Evolutionary conservation across 2,113 vertebrate genomes (phyloP).

Genomic region (Syngnathus typhle): DNA sequence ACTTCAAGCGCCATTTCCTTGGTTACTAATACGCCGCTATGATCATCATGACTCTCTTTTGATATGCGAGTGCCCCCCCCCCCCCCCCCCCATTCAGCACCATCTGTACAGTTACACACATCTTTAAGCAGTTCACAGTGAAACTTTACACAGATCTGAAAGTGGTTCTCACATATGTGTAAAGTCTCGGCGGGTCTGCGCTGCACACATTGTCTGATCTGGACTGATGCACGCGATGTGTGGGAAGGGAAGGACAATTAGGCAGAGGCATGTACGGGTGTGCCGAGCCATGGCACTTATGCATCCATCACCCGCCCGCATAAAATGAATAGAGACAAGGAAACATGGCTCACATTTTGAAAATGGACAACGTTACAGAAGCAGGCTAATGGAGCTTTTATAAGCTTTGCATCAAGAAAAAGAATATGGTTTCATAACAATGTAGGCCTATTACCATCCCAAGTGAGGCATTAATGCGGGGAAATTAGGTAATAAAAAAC

Average conservation of each 20-base stretch:
- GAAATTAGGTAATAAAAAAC: not conserved
- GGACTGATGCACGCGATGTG: slow-evolving; percentile 81
- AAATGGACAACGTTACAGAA: slow-evolving; percentile 30
- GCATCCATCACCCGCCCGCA: slow-evolving; percentile 82
- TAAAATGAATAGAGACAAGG: slow-evolving; percentile 76
- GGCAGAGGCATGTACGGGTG: slow-evolving; percentile 69
- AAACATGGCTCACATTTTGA: slow-evolving; percentile 79
- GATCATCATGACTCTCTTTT: slow-evolving; percentile 42
- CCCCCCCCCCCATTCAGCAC: slow-evolving; percentile 14
- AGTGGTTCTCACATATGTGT: slow-evolving; percentile 36
- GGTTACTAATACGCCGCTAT: slow-evolving; percentile 29
- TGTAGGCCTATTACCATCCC: not conserved
- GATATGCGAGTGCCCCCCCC: slow-evolving; percentile 22
- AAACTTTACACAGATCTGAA: slow-evolving; percentile 48
- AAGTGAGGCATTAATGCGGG: slow-evolving; percentile 1
- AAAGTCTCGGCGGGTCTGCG: slow-evolving; percentile 32
- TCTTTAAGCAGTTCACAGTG: slow-evolving; percentile 43
- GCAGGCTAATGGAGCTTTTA: slow-evolving; percentile 29
- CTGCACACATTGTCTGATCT: slow-evolving; percentile 69
- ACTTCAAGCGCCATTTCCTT: slow-evolving; percentile 21
- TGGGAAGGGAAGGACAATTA: slow-evolving; percentile 85
- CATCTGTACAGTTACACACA: slow-evolving; percentile 44
- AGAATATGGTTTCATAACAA: not conserved
- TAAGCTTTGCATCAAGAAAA: slow-evolving; percentile 14
- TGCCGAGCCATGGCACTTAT: slow-evolving; percentile 76